Evolutionary conservation across 2,888 invertebrate species (phyloP), one percentile per base, ranked within the genome.

Genomic region (Hirudinaria manillensis): DNA sequence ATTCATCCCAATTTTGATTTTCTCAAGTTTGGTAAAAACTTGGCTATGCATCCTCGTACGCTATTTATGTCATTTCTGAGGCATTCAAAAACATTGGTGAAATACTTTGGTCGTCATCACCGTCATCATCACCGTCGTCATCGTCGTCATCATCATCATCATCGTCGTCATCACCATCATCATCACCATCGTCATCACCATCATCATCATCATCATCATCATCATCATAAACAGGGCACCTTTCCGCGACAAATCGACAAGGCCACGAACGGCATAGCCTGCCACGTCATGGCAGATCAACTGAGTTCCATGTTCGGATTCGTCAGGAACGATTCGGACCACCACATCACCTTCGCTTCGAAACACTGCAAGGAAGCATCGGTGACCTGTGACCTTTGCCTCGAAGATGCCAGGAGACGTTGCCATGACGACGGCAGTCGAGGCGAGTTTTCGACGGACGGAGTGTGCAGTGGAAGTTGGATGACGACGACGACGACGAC

Each of bases 141-240:
- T 65, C 66, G 24, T 65, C 66, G 24, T 65, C 66, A 65, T 65
- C 66, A 65, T 65, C 66, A 65, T 27, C 70, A 34, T 70, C 70
- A 70, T 70, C 70, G 34, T 70, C 70, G 34, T 70, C 70, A 70
- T 70, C 70, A 70, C 34, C 70, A 34, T 70, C 70, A 34, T 70
- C 70, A 34, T 70, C 70, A 70, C 34, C 66, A 65, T 65, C 66
- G 24, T 53, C 38, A 70, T 70, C 51, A 51, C 38, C 70, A 34
- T 2, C 51, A 24, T 70, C 36, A 70, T 70, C 68, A n/a, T 24
- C 2, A 2, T 29, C 16, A 32, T 68, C 68, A 24, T 68, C 2
- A 32, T 68, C 34, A 68, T 68, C 32, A 34, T 21, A 6, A 61
- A n/a, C 55, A 72, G 72, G 72, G 55, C 53, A 72, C 72, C 32